Evolutionary conservation across 2,797 vertebrate species (phyloP).

Genomic region (Taenioides sp.): DNA sequence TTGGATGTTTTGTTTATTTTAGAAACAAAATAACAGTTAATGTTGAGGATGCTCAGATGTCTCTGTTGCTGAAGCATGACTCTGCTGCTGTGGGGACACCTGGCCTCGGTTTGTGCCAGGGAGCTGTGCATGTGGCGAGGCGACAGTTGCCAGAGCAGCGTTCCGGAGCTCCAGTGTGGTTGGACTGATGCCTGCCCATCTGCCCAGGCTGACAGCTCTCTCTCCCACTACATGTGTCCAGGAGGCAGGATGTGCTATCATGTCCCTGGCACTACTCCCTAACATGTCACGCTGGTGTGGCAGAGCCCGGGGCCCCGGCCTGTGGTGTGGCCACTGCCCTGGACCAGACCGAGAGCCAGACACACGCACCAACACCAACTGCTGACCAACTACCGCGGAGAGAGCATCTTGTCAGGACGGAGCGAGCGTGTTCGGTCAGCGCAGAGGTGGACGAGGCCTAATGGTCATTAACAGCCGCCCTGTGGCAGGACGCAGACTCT

Average conservation of each 20-base stretch:
- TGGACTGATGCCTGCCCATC: slow-evolving; percentile 76
- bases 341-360: slow-evolving; percentile 64
- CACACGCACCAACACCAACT: slow-evolving; percentile 71
- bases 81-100: slow-evolving; percentile 65
- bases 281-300: slow-evolving; percentile 76
- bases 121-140: slow-evolving; percentile 53
- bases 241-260: slow-evolving; percentile 66
- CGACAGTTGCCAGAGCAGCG: slow-evolving; percentile 72
- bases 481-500: slow-evolving; percentile 12
- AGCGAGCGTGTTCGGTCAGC: slow-evolving; percentile 54
- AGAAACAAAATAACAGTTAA: not conserved
- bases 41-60: not conserved
- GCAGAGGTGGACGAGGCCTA: slow-evolving; percentile 36
- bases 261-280: slow-evolving; percentile 72
- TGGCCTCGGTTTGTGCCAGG: slow-evolving; percentile 66
- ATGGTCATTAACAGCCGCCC: slow-evolving; percentile 51
- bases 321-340: slow-evolving; percentile 56
- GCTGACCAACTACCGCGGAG: slow-evolving; percentile 68
- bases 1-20: not conserved
- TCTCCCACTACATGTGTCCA: slow-evolving; percentile 74
- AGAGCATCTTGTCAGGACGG: slow-evolving; percentile 68
- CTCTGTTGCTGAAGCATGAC: slow-evolving; percentile 1
- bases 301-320: slow-evolving; percentile 61
- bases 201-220: slow-evolving; percentile 70
- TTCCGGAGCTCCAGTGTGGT: slow-evolving; percentile 65